phyloP scores from a whole-genome alignment of 2,888 invertebrate genomes.

The Anorthoa munda region DNA sequence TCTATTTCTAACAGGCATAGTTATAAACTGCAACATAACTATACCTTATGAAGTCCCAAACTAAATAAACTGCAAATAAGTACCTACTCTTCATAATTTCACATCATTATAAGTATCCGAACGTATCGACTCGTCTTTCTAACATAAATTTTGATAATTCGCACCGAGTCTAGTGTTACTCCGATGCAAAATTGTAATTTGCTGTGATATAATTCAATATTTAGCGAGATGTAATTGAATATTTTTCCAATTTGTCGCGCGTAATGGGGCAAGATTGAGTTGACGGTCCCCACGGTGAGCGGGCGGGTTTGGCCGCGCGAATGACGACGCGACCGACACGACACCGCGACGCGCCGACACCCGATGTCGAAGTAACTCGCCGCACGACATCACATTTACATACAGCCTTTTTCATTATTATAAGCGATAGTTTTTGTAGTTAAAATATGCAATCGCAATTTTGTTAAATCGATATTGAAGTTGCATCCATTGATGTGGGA shows the following conservation, averaged over 20 bases:
- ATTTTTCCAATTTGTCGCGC: constrained; percentile 91
- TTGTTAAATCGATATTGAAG: too few relatives aligned
- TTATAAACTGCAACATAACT: neutral
- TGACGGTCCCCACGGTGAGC: constrained; percentile 83
- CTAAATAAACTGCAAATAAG: neutral
- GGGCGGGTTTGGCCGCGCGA: constrained; percentile 57
- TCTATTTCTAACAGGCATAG: neutral
- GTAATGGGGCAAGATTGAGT: constrained; percentile 91
- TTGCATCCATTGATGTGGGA: neutral
- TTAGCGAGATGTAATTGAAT: constrained; percentile 90
- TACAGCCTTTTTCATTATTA: constrained; percentile 32
- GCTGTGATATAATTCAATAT: constrained; percentile 90
- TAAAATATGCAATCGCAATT: neutral
- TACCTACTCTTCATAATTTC: neutral
- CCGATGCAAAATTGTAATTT: constrained; percentile 89
- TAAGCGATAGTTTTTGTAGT: neutral
- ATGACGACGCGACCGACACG: constrained; percentile 43
- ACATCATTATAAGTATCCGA: neutral
- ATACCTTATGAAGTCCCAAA: neutral
- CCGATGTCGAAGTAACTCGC: constrained; percentile 71
- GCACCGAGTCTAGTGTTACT: constrained; percentile 74
- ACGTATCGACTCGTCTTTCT: constrained; percentile 21
- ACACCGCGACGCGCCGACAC: constrained; percentile 44
- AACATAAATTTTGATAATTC: constrained; percentile 52
- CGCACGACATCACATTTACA: constrained; percentile 72